phyloP scores from a whole-genome alignment of 2,797 vertebrate species.

The Myotis myotis region DNA sequence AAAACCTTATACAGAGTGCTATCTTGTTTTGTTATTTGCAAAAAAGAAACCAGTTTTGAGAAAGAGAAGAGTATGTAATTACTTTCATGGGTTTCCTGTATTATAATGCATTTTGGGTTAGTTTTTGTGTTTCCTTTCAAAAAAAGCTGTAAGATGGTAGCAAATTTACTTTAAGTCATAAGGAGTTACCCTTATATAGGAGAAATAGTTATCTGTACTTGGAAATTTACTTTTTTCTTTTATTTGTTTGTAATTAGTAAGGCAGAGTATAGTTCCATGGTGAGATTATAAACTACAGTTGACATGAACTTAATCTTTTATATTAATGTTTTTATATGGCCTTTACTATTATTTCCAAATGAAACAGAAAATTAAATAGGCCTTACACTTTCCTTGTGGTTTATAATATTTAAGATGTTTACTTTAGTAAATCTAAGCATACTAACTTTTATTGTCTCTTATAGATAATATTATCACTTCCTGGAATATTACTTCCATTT shows the following conservation, averaged over 20 bases:
- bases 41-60: neutral
- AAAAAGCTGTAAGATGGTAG: neutral
- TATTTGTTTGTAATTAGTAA: neutral
- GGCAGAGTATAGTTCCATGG: neutral
- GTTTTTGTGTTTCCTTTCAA: neutral
- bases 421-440: neutral
- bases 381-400: neutral
- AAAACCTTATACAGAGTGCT: neutral
- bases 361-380: neutral
- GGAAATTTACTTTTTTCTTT: neutral
- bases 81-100: neutral
- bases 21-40: neutral
- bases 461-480: neutral
- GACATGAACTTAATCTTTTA: neutral
- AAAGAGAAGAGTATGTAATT: neutral
- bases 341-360: constrained; percentile 15
- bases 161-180: neutral
- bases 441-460: neutral
- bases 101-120: neutral
- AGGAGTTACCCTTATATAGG: neutral
- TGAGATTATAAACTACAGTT: neutral
- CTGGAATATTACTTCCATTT: neutral
- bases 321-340: neutral
- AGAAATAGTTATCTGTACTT: neutral
- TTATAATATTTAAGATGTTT: constrained; percentile 19